Evolutionary conservation across 2,888 invertebrate species (phyloP).

Genomic region (Thelaira solivaga): DNA sequence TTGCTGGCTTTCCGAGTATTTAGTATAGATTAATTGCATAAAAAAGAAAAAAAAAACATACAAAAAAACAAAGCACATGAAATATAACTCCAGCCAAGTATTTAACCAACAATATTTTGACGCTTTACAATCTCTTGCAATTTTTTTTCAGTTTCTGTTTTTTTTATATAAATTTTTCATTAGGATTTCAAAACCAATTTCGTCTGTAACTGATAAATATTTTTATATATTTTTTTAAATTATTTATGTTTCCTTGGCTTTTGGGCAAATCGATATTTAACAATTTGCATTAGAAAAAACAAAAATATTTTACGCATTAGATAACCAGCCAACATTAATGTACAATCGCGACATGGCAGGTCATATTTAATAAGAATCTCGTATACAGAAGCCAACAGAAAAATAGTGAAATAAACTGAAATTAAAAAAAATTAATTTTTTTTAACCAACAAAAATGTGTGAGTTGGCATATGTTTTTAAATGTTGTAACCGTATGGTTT

Average conservation of each 20-base stretch:
- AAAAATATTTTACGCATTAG: constrained; percentile 56
- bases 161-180: not conserved
- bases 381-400: constrained; percentile 2
- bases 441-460: constrained; percentile 34
- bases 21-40: constrained; percentile 31
- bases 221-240: constrained; percentile 15
- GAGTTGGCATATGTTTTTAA: constrained; percentile 35
- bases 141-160: not conserved
- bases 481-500: constrained; percentile 3
- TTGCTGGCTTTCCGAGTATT: constrained; percentile 15
- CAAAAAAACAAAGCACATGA: not conserved
- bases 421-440: constrained; percentile 12
- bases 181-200: constrained; percentile 47
- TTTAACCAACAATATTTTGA: constrained; percentile 44
- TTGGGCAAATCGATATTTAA: constrained; percentile 21
- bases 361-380: constrained; percentile 43
- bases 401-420: not conserved
- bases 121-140: constrained; percentile 48
- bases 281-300: constrained; percentile 46
- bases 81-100: constrained; percentile 10
- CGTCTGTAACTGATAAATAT: constrained; percentile 43
- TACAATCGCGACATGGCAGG: not conserved
- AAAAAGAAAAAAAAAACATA: not conserved
- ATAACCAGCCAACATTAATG: not conserved
- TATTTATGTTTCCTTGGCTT: constrained; percentile 2